phyloP scores from a whole-genome alignment of 1,140 invertebrate genomes.

The Manduca sexta region DNA sequence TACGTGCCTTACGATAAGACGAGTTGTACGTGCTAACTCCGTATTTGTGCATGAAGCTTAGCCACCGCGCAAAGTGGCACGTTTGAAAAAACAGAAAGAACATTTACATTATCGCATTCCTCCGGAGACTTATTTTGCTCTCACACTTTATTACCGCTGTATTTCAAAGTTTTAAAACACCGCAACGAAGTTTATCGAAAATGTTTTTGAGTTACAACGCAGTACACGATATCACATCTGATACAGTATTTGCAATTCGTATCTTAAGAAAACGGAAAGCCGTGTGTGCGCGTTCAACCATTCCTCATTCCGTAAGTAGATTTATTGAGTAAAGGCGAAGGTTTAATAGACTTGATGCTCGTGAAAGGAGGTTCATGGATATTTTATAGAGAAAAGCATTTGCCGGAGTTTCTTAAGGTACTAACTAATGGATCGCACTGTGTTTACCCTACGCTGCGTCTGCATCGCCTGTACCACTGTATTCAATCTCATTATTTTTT shows the following conservation, averaged over 20 bases:
- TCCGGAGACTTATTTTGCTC: conserved; percentile 11
- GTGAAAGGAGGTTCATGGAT: conserved; percentile 5
- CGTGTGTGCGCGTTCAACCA: not conserved
- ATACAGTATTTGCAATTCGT: not conserved
- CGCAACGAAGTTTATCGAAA: not conserved
- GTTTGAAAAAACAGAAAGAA: conserved; percentile 16
- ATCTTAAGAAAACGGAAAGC: conserved; percentile 2
- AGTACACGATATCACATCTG: not conserved
- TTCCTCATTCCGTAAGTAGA: conserved; percentile 4
- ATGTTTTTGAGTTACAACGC: not conserved
- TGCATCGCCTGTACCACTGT: not conserved
- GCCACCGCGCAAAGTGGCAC: conserved; percentile 17
- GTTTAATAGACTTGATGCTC: conserved; percentile 7
- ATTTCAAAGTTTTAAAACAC: not conserved
- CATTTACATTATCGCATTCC: conserved; percentile 27
- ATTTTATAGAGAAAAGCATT: conserved; percentile 3
- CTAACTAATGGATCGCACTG: conserved; percentile 15
- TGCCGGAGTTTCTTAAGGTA: conserved; percentile 2
- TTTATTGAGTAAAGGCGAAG: conserved; percentile 1
- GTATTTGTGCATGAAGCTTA: conserved; percentile 23
- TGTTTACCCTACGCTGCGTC: conserved; percentile 1
- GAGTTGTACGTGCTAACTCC: conserved; percentile 42
- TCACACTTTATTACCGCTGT: conserved; percentile 1
- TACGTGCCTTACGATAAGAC: conserved; percentile 41
- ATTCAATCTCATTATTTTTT: too few relatives aligned